Evolutionary conservation across 2,797 vertebrate genomes (phyloP), one percentile per base, ranked within the genome.

Genomic region (Acrossocheilus fasciatus): DNA sequence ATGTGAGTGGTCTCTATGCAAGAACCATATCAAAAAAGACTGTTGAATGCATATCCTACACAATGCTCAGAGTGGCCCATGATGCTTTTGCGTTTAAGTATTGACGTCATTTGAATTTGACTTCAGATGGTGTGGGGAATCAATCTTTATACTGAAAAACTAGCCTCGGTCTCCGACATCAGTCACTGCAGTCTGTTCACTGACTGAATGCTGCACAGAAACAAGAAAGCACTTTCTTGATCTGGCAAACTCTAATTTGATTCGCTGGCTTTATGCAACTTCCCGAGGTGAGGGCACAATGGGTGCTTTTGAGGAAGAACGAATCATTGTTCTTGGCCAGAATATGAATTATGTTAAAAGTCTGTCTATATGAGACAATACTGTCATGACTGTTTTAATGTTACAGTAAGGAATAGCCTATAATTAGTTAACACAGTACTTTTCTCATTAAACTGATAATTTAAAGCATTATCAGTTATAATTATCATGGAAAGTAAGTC

Each of bases 401-500:
- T 78, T 78, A 15, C 4, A 78, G 52, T 17, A 23, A n/a, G 23
- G 12, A n/a, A 5, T 26, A 10, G 7, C 4, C 6, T 78, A n/a
- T 41, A 43, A 41, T 78, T 78, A 17, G 12, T 26, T 41, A 20
- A 8, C 17, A 73, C 47, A 26, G 12, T 59, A 26, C 6, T 78
- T 78, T 59, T 78, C 52, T 41, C 23, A 78, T 41, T 78, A 41
- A 59, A 78, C 20, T 41, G 12, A 41, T 41, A 6, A 15, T 59
- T 39, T n/a, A 9, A 78, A 78, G 39, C 34, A 78, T 78, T 26
- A 17, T 78, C 36, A 26, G 52, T 39, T 78, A 41, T 41, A 59
- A 59, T 59, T 59, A 43, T 59, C 20, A 59, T 59, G 54, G 36
- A 78, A 78, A 62, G 76, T 54, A 77, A 34, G 47, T 34, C 9